Percentiles rank a stretch among this genome's conserved stretches.
Conservation (phyloP, 30 jellyfish, hydroid and myxozoan species). For the Turritopsis dohrnii region DNA sequence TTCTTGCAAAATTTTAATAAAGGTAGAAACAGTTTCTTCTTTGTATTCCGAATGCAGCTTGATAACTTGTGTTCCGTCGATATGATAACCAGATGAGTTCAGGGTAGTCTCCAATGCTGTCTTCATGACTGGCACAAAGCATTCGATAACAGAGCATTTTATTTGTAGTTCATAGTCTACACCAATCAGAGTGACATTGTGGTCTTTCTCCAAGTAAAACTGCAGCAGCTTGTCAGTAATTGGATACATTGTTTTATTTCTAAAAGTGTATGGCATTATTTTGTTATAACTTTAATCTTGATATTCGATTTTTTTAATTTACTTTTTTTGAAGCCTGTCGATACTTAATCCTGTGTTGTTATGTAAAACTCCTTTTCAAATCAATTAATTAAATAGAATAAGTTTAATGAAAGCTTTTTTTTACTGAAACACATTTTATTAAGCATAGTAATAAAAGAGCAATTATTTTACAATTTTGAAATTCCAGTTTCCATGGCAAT, state of each 20-base stretch:
- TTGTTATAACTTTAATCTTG: no score
- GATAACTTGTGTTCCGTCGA: background rate
- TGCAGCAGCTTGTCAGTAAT: background rate
- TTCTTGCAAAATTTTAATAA: conserved; percentile 3
- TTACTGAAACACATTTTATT: background rate
- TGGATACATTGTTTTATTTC: background rate
- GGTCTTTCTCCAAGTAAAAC: conserved; percentile 2
- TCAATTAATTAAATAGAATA: background rate
- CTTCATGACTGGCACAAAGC: conserved; percentile 14
- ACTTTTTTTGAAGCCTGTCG: background rate
- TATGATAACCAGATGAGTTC: background rate
- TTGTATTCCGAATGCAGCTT: background rate
- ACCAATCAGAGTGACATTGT: background rate
- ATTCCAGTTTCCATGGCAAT: background rate
- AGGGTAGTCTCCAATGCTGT: conserved; percentile 8
- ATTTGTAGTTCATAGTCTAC: background rate
- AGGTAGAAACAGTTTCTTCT: background rate
- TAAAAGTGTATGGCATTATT: background rate
- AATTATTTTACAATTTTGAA: no score
- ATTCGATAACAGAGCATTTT: background rate
- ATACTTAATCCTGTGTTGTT: background rate
- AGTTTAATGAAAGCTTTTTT: background rate
- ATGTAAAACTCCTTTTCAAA: background rate
- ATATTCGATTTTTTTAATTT: background rate
- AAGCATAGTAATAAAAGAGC: background rate